Evolutionary conservation across 1,140 invertebrate species (phyloP).

Genomic region (Trichomalopsis sarcophagae): DNA sequence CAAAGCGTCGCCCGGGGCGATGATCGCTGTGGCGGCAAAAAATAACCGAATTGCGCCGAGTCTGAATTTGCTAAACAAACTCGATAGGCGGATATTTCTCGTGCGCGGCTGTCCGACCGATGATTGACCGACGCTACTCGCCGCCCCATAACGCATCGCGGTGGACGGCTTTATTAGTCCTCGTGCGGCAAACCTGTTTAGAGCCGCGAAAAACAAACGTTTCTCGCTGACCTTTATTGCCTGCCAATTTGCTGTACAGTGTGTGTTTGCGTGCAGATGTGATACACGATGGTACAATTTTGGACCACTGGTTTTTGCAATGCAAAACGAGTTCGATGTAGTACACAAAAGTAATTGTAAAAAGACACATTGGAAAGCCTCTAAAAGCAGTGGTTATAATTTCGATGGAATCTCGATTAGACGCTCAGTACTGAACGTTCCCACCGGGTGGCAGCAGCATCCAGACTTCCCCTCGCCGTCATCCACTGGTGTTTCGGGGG

Average conservation of each 20-base stretch:
- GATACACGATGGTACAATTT: too few relatives aligned
- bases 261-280: too few relatives aligned
- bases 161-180: not conserved
- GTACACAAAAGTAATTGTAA: too few relatives aligned
- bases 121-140: conserved; percentile 7
- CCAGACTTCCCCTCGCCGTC: not conserved
- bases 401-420: conserved; percentile 11
- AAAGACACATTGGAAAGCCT: not conserved
- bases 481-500: not conserved
- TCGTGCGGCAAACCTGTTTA: not conserved
- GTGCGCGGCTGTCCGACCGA: not conserved
- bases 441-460: not conserved
- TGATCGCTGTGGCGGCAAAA: not conserved
- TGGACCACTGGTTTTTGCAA: too few relatives aligned
- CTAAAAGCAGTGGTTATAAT: conserved; percentile 15
- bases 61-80: conserved; percentile 17
- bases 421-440: not conserved
- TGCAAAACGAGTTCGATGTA: not conserved
- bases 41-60: not conserved
- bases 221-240: conserved; percentile 12
- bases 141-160: not conserved
- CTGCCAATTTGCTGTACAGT: not conserved
- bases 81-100: conserved; percentile 5
- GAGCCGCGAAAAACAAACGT: not conserved
- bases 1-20: not conserved